Evolutionary conservation across 1,140 invertebrate genomes (phyloP), one percentile per base, ranked within the genome.

Genomic region (Drosophila kurseongensis): DNA sequence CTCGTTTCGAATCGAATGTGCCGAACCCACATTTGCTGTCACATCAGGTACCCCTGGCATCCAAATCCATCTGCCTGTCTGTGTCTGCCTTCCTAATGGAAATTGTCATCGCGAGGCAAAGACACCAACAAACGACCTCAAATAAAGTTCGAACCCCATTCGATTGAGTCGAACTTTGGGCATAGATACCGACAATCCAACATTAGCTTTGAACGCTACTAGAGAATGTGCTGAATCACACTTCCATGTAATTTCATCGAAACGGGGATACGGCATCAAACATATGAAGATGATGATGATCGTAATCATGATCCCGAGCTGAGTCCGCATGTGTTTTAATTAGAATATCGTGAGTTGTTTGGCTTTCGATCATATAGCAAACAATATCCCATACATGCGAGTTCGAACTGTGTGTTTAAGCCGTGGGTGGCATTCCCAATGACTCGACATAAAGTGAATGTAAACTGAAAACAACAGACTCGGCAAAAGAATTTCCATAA

Each of bases 261-360:
- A 75, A 66, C 57, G 50, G 68, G 62, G 51, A 83, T 23, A n/a
- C n/a, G n/a, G n/a, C n/a, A n/a, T n/a, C n/a, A n/a, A n/a, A n/a
- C n/a, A n/a, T n/a, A 23, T 23, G 23, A 23, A 23, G 23, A 23
- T 23, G n/a, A 3, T 32, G 6, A 8, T 2, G 16, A 69, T 38
- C 9, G 52, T 47, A 13, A 71, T 67, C 36, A 55, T 75, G 40
- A 45, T 75, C 58, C 52, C 54, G 66, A 61, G 75, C 51, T 36
- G n/a, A 36, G 75, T 61, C 72, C 66, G 79, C 74, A 79, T 86
- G 71, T 78, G 84, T 88, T 88, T 88, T 88, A 88, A 88, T 88
- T 88, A 89, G 84, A 88, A 88, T 88, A 89, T 88, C 84, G 84
- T 89, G 83, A 71, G 76, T 89, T 89, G 84, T 89, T 88, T 88